phyloP scores from a whole-genome alignment of 2,797 vertebrate genomes.

The Eleutherodactylus coqui region DNA sequence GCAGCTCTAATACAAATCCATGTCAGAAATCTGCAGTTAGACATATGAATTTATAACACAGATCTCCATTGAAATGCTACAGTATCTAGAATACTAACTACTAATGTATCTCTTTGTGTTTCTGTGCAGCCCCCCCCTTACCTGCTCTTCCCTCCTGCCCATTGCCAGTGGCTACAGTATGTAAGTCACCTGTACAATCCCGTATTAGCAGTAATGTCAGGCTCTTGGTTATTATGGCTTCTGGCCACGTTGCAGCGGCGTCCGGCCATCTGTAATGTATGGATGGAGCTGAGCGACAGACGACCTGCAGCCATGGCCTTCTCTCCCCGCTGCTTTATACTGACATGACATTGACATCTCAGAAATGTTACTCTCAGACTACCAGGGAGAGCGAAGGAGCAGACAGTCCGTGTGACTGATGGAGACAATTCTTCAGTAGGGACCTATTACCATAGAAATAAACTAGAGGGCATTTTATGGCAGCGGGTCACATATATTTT shows the following conservation, averaged over 20 bases:
- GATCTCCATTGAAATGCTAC: too few species aligned
- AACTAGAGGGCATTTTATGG: slow-evolving; percentile 17
- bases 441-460: slow-evolving; percentile 51
- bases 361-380: slow-evolving; percentile 20
- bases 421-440: slow-evolving; percentile 26
- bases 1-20: too few species aligned
- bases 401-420: slow-evolving; percentile 15
- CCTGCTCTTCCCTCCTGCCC: background rate
- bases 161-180: background rate
- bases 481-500: slow-evolving; percentile 41
- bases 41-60: too few species aligned
- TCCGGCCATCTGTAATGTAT: background rate
- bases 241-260: background rate
- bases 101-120: background rate
- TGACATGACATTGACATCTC: slow-evolving; percentile 35
- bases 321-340: slow-evolving; percentile 11
- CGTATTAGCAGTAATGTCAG: background rate
- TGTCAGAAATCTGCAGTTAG: too few species aligned
- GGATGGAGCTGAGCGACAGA: background rate
- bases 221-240: background rate
- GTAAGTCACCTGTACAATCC: background rate
- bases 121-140: background rate
- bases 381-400: slow-evolving; percentile 15
- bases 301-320: slow-evolving; percentile 16
- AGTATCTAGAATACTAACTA: background rate